Percentiles rank a stretch among this genome's conserved stretches.
phyloP scores from a whole-genome alignment of 2,888 invertebrate genomes.

The Ypsolopha scabrella region DNA sequence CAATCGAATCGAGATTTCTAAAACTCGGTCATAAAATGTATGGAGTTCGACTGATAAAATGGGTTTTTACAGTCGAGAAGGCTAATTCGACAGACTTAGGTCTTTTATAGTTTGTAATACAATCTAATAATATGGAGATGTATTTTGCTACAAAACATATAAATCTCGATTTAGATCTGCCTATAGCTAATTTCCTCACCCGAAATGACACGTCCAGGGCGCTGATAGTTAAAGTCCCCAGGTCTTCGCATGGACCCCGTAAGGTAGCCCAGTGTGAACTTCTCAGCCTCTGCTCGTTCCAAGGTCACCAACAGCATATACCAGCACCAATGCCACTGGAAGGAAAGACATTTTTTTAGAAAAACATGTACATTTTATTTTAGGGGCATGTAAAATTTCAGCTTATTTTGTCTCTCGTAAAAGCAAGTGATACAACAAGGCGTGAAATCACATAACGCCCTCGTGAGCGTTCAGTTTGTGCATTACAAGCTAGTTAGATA shows the following conservation, averaged over 20 bases:
- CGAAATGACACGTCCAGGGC: constrained; percentile 77
- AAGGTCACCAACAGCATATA: background rate
- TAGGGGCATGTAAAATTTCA: no score
- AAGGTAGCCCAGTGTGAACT: constrained; percentile 84
- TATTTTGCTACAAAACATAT: no score
- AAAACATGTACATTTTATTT: no score
- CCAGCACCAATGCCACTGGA: constrained; percentile 51
- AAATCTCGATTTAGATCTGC: background rate
- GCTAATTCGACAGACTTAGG: no score
- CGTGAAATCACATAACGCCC: no score
- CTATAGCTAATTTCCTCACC: constrained; percentile 24
- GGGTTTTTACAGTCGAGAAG: no score
- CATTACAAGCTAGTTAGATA: background rate
- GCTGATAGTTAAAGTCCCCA: constrained; percentile 83
- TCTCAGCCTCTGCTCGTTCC: constrained; percentile 46
- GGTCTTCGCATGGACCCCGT: constrained; percentile 85
- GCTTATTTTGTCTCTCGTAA: background rate
- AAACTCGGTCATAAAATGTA: no score
- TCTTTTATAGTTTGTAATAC: no score
- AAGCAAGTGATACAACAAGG: background rate
- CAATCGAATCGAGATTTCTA: no score
- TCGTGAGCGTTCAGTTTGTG: no score
- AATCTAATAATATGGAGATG: no score
- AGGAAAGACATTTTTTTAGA: constrained; percentile 16
- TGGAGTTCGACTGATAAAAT: no score